phyloP scores from a whole-genome alignment of 2,113 vertebrate genomes.

The Arothron firmamentum region DNA sequence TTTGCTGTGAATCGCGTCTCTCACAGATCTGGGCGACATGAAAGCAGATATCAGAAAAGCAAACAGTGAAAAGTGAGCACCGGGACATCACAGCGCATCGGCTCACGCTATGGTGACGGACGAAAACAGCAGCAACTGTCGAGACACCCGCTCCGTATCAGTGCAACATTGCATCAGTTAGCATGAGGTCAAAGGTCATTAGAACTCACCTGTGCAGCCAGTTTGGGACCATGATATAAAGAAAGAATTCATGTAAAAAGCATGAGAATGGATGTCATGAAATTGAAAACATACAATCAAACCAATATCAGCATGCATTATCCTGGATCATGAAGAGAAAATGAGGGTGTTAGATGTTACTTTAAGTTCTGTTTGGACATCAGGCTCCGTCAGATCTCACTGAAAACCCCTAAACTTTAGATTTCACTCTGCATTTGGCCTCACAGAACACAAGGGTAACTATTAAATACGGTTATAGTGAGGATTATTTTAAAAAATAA shows the following conservation, averaged over 20 bases:
- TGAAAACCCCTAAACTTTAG: constrained; percentile 13
- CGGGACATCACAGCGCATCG: no score
- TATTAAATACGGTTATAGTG: constrained; percentile 45
- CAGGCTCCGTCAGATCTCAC: constrained; percentile 18
- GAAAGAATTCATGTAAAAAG: constrained; percentile 62
- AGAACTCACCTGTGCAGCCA: constrained; percentile 38
- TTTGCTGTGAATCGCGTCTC: no score
- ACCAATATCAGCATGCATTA: constrained; percentile 56
- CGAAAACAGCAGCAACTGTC: no score
- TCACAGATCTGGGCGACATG: no score
- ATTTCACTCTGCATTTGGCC: constrained; percentile 21
- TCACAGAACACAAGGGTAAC: constrained; percentile 24
- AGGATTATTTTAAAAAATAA: constrained; percentile 14
- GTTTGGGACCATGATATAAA: constrained; percentile 58
- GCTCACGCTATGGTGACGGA: no score
- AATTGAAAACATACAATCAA: constrained; percentile 47
- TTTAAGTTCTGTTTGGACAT: constrained; percentile 42
- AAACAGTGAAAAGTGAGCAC: no score
- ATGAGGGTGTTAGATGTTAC: constrained; percentile 42
- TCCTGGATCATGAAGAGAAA: constrained; percentile 45
- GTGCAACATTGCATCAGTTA: constrained; percentile 12
- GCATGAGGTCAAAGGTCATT: constrained; percentile 66
- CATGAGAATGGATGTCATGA: constrained; percentile 70
- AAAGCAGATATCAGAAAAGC: no score
- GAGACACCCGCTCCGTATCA: constrained; percentile 13